Base-by-base conservation (phyloP, 2,888 invertebrate species). In the Drosophila anomelani region DNA sequence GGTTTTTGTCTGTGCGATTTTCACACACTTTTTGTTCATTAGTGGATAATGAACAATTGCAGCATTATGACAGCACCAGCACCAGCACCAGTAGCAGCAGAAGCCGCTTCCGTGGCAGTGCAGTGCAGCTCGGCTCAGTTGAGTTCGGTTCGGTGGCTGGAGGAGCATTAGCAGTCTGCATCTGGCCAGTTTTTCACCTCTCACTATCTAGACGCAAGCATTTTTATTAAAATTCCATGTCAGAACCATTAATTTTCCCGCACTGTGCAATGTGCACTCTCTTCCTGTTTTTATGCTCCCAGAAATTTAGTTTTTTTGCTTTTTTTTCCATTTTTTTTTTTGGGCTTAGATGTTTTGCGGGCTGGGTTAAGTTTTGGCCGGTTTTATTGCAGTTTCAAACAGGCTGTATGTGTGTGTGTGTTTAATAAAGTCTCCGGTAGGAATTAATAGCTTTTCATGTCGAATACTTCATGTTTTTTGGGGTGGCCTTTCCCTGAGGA, bases 31-130 rank as follows among this genome's bases (percentile, higher is more conserved):
- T 90, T 89, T 90, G 91, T 90, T 90, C 90, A 91, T 90, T 90
- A 90, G 91, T 89, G 87, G 89, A 90, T 90, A 90, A 90, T 90
- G 91, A 86, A 86, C 86, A 86, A 90, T 88, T 85, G 85, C 90
- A 88, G 88, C 88, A 88, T 89, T 86, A 86, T 86, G 86, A 86
- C 90, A 86, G 86, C 79, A 76, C 59, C 74, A 76, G 79, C 77
- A 79, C 67, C 34, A 79, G 69, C 34, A 67, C 77, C 75, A 79
- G 66, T 29, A 67, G 71, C 60, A 39, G 32, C 32, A 61, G 54
- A 26, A 32, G 13, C 38, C 32, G 77, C 67, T 43, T 66, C 64
- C 64, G 64, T 44, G 67, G 64, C 64, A 29, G 67, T 51, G 56
- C 29, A 41, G 55, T n/a, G 38, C 20, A 26, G 58, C 36, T n/a